Base-by-base conservation (phyloP, 23 tunicate species). In the Phallusia fumigata region DNA sequence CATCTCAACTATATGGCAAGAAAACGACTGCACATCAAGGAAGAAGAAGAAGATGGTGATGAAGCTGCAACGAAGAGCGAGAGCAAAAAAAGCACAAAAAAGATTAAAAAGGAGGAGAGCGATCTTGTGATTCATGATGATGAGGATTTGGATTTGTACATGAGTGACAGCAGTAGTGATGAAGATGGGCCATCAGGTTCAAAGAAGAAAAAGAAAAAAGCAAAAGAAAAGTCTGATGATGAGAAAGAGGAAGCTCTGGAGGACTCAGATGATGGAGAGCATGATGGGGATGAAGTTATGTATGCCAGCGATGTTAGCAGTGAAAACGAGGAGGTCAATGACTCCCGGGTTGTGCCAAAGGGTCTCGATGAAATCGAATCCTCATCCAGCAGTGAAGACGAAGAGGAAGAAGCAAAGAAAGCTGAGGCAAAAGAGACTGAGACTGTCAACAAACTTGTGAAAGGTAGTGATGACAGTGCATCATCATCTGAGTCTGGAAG, bases 241-340 rank as follows among this genome's bases (percentile, higher is more conserved):
- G 86, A 87, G 33, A 75, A 76, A 64, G 83, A 79, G 19, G 99
- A 90, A 79, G 99, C 89, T 15, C 10, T 87, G 64, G 99, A 95
- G 65, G 99, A 95, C 45, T 95, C 99, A 0, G 99, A 95, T 84
- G 99, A 95, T 77, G 99, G 99, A 31, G 99, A 95, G 36, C 88
- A 86, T 36, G 99, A 95, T 84, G 99, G 99, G 50, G 53, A 80
- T 35, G 99, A 95, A 81, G 76, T 91, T 33, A 89, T 78, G 15
- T 95, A 95, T 64, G 92, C 90, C 15, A 90, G 95, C 78, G 99
- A 95, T 64, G 77, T 90, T 0, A 90, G 95, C 74, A 89, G 94
- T 65, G 98, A 94, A 69, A 84, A 86, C 33, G 98, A 89, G 53
- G 88, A 78, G 31, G 77, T 65, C 13, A 78, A 79, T 53, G 97